Evolutionary conservation across 2,888 invertebrate genomes (phyloP).

Genomic region (Drosophila antonietae): DNA sequence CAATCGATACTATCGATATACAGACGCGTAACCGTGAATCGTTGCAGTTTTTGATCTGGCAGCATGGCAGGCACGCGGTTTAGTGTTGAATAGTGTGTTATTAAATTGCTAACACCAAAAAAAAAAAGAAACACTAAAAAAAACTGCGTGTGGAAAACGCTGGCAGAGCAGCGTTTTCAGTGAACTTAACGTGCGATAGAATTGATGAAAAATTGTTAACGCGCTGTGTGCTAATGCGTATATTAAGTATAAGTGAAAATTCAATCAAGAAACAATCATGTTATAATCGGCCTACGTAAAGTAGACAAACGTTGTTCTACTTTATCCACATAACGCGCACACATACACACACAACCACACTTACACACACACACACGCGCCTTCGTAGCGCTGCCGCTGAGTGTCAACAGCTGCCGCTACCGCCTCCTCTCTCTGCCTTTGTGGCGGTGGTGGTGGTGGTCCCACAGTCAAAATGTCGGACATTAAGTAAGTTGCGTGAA

Average conservation of each 20-base stretch:
- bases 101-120: slow-evolving; percentile 44
- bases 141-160: slow-evolving; percentile 62
- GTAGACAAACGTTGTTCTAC: slow-evolving; percentile 68
- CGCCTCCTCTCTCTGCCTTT: slow-evolving; percentile 30
- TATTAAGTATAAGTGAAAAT: slow-evolving; percentile 26
- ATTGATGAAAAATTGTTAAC: slow-evolving; percentile 20
- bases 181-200: slow-evolving; percentile 31
- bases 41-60: slow-evolving; percentile 10
- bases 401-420: slow-evolving; percentile 70
- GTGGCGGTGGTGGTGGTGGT: slow-evolving; percentile 49
- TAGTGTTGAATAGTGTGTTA: slow-evolving; percentile 37
- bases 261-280: slow-evolving; percentile 37
- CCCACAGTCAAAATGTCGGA: slow-evolving; percentile 82
- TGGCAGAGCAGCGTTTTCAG: slow-evolving; percentile 56
- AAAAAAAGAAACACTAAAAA: slow-evolving; percentile 37
- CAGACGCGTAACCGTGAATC: background rate
- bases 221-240: slow-evolving; percentile 19
- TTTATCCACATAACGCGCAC: slow-evolving; percentile 66
- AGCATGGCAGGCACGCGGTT: slow-evolving; percentile 11
- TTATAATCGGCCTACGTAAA: slow-evolving; percentile 42
- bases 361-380: slow-evolving; percentile 12
- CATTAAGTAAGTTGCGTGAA: slow-evolving; percentile 81
- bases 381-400: slow-evolving; percentile 51
- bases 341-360: slow-evolving; percentile 35
- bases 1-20: background rate